These are phyloP conservation scores for Petrolisthes manimaculis DNA, from an alignment of 2,888 invertebrate species.

Conservation along the genomic window DNA sequence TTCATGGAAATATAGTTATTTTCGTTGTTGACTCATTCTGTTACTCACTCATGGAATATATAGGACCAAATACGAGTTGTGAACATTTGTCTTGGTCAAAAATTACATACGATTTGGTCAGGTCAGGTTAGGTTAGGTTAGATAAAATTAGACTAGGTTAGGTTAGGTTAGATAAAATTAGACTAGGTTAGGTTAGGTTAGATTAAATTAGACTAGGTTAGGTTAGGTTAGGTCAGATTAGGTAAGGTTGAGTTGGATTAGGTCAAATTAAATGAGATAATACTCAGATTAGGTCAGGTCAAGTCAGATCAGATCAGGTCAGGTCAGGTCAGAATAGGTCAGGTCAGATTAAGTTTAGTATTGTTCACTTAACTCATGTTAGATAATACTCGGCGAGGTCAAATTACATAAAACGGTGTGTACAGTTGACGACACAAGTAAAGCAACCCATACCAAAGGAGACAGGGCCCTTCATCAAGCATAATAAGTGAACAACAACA, in stretches of 20 bases:
- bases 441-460: no score
- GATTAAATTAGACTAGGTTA: background rate
- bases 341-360: background rate
- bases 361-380: background rate
- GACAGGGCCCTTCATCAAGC: no score
- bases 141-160: background rate
- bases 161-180: background rate
- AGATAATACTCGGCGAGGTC: background rate
- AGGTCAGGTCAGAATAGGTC: background rate
- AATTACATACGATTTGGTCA: background rate
- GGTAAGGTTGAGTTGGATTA: background rate
- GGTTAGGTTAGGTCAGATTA: background rate
- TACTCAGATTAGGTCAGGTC: background rate
- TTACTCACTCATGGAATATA: no score
- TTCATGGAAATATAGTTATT: no score
- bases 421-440: no score
- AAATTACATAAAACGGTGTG: no score
- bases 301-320: background rate
- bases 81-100: no score
- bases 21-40: no score
- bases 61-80: no score
- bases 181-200: background rate
- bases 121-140: background rate
- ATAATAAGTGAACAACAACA: no score
- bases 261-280: background rate